These are phyloP conservation scores for Arenaria interpres DNA, from an alignment of 2,113 vertebrate genomes.

Conservation along the genomic window DNA sequence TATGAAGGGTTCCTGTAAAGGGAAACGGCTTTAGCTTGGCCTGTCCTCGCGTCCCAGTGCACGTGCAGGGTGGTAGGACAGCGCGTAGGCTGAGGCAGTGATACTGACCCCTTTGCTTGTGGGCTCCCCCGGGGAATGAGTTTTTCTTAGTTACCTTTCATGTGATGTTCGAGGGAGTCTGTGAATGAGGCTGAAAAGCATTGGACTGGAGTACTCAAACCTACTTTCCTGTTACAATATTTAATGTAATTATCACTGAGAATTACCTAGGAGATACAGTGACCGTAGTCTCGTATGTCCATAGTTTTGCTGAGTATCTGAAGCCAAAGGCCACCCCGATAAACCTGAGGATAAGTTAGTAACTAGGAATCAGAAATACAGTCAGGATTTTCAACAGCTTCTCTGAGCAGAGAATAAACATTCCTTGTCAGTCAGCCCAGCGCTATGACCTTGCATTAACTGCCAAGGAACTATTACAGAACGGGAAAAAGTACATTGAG, in stretches of 20 bases:
- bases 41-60: background rate
- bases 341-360: background rate
- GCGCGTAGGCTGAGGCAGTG: rapidly evolving
- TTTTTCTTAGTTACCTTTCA: background rate
- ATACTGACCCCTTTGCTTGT: background rate
- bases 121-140: rapidly evolving
- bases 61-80: rapidly evolving
- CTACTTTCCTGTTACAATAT: background rate
- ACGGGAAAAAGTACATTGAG: background rate
- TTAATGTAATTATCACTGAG: background rate
- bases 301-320: background rate
- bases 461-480: background rate
- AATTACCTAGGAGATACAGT: background rate
- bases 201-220: background rate
- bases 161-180: background rate
- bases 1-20: background rate
- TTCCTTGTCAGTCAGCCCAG: background rate
- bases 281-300: rapidly evolving
- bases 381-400: background rate
- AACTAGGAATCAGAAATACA: background rate
- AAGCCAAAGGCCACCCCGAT: background rate
- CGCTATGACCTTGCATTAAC: background rate
- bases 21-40: background rate
- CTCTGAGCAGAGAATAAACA: background rate
- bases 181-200: background rate